Evolutionary conservation across 2,113 vertebrate species (phyloP).

Genomic region (Alouatta palliata): DNA sequence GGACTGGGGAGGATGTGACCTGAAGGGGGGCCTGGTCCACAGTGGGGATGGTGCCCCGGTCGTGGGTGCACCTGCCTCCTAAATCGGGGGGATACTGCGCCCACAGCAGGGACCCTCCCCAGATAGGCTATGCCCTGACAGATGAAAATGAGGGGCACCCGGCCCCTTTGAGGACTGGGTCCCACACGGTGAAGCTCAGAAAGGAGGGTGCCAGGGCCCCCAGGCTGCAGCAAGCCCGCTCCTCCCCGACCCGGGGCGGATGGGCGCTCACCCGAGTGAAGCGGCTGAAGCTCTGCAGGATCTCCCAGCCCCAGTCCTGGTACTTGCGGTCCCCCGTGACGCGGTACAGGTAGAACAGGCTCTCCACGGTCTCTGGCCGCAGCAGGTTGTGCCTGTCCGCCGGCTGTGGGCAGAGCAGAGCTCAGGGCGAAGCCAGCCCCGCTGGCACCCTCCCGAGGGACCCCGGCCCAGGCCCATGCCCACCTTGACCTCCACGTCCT

Average conservation of each 20-base stretch:
- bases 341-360: constrained; percentile 74
- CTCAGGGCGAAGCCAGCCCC: neutral
- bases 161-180: neutral
- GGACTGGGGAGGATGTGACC: neutral
- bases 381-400: constrained; percentile 75
- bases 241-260: neutral
- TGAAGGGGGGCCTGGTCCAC: accelerated
- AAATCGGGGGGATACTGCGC: too few relatives aligned
- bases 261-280: constrained; percentile 90
- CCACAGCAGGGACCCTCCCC: neutral
- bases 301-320: constrained; percentile 96
- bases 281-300: constrained; percentile 94
- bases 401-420: neutral
- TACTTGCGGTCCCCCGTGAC: constrained; percentile 57
- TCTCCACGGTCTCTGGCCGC: constrained; percentile 71
- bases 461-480: neutral
- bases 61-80: neutral
- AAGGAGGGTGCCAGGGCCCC: neutral
- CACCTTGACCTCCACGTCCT: constrained; percentile 88
- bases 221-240: neutral
- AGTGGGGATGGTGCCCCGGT: neutral
- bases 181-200: neutral
- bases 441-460: accelerated
- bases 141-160: too few relatives aligned
- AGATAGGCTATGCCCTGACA: too few relatives aligned